phyloP scores from a whole-genome alignment of 2,797 vertebrate species.

The Buceros bicornis region DNA sequence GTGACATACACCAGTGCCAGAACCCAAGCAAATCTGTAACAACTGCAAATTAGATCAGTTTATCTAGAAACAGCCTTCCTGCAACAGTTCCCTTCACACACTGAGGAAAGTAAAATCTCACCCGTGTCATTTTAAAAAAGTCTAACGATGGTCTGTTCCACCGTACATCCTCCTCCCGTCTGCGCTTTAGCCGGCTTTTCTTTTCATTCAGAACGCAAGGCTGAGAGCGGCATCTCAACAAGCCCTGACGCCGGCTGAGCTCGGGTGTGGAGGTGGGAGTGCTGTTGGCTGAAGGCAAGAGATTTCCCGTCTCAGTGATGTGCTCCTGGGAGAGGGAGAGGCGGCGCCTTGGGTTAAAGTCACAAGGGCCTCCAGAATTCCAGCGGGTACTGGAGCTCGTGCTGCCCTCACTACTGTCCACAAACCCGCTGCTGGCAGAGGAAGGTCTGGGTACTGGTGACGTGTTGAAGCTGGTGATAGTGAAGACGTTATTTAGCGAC shows the following conservation, averaged over 20 bases:
- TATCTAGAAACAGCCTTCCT: not conserved
- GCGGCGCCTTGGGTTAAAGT: constrained; percentile 76
- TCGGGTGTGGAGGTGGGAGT: constrained; percentile 81
- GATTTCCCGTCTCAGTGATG: constrained; percentile 66
- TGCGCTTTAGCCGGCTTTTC: constrained; percentile 80
- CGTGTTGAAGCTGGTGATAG: constrained; percentile 61
- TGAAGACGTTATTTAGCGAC: constrained; percentile 63
- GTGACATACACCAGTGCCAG: accelerated
- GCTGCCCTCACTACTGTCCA: constrained; percentile 80
- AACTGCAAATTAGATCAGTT: not conserved
- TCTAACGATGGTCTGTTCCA: constrained; percentile 84
- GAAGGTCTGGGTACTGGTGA: constrained; percentile 78
- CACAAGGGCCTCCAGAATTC: constrained; percentile 67
- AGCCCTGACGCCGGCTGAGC: constrained; percentile 76
- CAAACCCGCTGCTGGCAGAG: constrained; percentile 81
- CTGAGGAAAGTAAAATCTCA: constrained; percentile 69
- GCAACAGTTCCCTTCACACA: not conserved
- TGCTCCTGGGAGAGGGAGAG: constrained; percentile 85
- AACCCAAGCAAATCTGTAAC: not conserved
- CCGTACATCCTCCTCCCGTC: constrained; percentile 79
- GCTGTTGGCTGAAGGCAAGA: constrained; percentile 81
- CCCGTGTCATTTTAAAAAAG: constrained; percentile 87
- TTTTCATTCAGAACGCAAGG: constrained; percentile 81
- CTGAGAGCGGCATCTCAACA: constrained; percentile 83
- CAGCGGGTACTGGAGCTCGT: constrained; percentile 64